Base-by-base conservation (phyloP, 2,797 vertebrate species). In the Chelmon rostratus region DNA sequence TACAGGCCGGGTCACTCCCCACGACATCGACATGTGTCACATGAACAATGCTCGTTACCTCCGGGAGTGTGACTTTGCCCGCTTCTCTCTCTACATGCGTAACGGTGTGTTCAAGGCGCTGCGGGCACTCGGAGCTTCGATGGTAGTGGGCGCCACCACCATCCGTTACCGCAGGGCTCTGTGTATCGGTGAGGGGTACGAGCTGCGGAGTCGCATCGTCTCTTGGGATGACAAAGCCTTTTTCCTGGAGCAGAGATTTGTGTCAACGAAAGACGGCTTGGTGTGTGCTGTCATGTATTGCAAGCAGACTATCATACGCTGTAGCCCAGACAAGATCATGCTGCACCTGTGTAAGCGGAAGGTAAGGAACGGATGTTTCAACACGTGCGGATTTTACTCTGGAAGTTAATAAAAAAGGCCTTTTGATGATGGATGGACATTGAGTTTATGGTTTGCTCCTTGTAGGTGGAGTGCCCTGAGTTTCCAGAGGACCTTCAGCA, bases 1-100 rank as follows among this genome's bases (percentile, higher is more conserved):
- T 2, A 40, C 65, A 0, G 93, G 96, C 76, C 88, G 94, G 3
- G 97, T 98, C 57, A 91, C 96, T 3, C 91, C 95, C 1, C 90
- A 86, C 0, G 97, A 98, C 87, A 90, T 98, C 18, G 97, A 97
- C 89, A 89, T 98, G 93, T 91, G 96, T 53, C 97, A 98, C 90
- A 98, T 98, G 97, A 98, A 98, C 93, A 98, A 98, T 46, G 96
- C 97, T 5, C 96, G 97, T 49, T 98, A 97, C 93, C 93, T 97
- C 8, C 93, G 97, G 0, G 97, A 98, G 88, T 97, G 97, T 13
- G 97, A 98, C 92, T 95, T 98, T n/a, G 96, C 96, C 53, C 96
- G 97, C 40, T 88, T 93, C 38, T 95, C 95, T 19, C 94, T 96
- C 54, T 95, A 96, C 83, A 85, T 79, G 0, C 96, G 97, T 15